Base-by-base conservation (phyloP, 2,888 invertebrate genomes). In the Galerucella calmariensis region DNA sequence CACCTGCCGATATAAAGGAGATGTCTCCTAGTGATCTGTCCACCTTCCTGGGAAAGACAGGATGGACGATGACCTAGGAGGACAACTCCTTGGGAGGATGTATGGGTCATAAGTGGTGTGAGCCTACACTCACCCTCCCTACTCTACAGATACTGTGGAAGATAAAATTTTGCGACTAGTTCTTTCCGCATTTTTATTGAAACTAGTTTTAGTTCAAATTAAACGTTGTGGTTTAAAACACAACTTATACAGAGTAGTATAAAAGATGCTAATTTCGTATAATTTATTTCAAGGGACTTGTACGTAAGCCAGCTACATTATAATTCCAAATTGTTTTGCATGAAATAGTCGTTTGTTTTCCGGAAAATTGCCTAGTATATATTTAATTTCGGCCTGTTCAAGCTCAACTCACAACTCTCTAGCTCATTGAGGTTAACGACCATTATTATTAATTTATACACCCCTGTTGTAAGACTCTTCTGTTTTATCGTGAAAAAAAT, bases 331-430 rank as follows among this genome's bases (percentile, higher is more conserved):
- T 74, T 70, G 67, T 74, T 76, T 75, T 76, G 75, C 78, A 77
- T 78, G 70, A 77, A 77, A 78, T 73, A 44, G 72, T 77, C 77
- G 75, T 77, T 78, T 77, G 75, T 71, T 76, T 72, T 72, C 44
- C 44, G 27, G 65, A 65, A 69, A 68, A 53, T 58, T 59, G 69
- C 69, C 66, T 69, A 66, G 51, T 72, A 72, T 72, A 67, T 72
- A 75, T 72, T 75, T 72, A 67, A 72, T 72, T 72, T 66, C 24
- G 61, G 62, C 53, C 61, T 48, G 72, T 56, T 46, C 41, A 16
- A 35, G 51, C 69, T 69, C 69, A 69, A 48, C 48, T 48, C 48
- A 58, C 11, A 24, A 58, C 58, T 41, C 35, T 41, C 16, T 27
- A 44, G 56, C 65, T 71, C 56, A 63, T 70, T 41, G 35, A 63